These are phyloP conservation scores for Habroteleia sp. DNA, from an alignment of 2,888 invertebrate genomes.

Conservation along the genomic window DNA sequence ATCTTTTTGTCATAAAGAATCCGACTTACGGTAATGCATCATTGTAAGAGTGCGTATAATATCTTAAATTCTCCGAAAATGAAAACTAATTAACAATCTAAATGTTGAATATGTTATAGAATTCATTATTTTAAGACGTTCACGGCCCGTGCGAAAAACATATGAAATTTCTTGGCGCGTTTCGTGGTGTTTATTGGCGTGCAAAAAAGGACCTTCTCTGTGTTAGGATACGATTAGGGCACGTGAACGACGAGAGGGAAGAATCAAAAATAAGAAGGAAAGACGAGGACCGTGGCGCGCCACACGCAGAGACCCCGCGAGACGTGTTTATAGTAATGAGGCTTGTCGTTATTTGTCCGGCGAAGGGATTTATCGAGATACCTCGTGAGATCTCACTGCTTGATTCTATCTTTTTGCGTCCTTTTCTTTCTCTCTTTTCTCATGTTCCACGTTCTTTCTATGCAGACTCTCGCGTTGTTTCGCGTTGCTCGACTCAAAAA, in stretches of 20 bases:
- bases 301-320: constrained; percentile 64
- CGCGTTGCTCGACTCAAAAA: constrained; percentile 38
- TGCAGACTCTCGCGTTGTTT: constrained; percentile 39
- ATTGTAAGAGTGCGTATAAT: too few species aligned
- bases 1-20: too few species aligned
- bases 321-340: constrained; percentile 80
- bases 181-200: constrained; percentile 61
- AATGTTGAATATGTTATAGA: constrained; percentile 1
- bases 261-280: constrained; percentile 39
- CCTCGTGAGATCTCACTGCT: constrained; percentile 72
- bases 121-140: constrained; percentile 9
- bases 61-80: too few species aligned
- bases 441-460: constrained; percentile 49
- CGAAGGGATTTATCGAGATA: constrained; percentile 74
- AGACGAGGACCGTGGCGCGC: constrained; percentile 61
- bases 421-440: constrained; percentile 53
- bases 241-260: constrained; percentile 34
- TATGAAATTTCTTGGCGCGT: constrained; percentile 43
- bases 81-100: neutral
- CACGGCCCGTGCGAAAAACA: constrained; percentile 27
- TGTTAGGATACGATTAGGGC: constrained; percentile 65
- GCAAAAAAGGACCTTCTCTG: constrained; percentile 43
- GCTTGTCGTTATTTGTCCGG: constrained; percentile 81
- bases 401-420: constrained; percentile 67
- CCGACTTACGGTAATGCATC: too few species aligned